Conservation (phyloP, 2,113 vertebrate species). For the Notothenia rossii region DNA sequence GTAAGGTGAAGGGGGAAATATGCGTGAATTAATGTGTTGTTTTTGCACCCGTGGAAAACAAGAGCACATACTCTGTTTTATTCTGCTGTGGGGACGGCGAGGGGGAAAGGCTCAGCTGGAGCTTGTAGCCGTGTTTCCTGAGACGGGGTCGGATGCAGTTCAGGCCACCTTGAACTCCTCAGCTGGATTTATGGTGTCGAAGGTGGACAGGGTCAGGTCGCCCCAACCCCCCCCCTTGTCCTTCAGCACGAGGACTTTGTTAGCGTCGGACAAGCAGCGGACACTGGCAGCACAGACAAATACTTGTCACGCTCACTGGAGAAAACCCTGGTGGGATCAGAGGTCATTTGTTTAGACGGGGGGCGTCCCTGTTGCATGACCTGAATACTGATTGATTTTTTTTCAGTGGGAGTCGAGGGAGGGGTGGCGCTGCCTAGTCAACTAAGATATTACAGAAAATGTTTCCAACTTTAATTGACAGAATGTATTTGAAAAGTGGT, state of each 20-base stretch:
- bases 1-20: conserved; percentile 34
- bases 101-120: conserved; percentile 31
- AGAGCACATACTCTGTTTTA: conserved; percentile 1
- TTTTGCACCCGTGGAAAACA: conserved; percentile 5
- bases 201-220: conserved; percentile 57
- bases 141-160: conserved; percentile 58
- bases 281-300: conserved; percentile 61
- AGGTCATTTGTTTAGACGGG: conserved; percentile 70
- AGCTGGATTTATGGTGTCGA: conserved; percentile 67
- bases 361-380: conserved; percentile 45
- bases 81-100: background rate
- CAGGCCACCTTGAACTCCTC: conserved; percentile 74
- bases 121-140: conserved; percentile 27
- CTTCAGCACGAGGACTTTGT: conserved; percentile 66
- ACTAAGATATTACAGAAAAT: no score
- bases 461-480: no score
- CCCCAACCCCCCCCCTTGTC: conserved; percentile 17
- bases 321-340: conserved; percentile 60
- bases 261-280: conserved; percentile 69
- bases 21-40: conserved; percentile 51
- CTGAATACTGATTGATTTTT: conserved; percentile 80
- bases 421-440: background rate
- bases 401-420: conserved; percentile 36
- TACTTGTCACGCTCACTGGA: conserved; percentile 65
- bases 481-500: no score